Evolutionary conservation across 1,140 invertebrate species (phyloP).

Genomic region (Dendrolimus kikuchii): DNA sequence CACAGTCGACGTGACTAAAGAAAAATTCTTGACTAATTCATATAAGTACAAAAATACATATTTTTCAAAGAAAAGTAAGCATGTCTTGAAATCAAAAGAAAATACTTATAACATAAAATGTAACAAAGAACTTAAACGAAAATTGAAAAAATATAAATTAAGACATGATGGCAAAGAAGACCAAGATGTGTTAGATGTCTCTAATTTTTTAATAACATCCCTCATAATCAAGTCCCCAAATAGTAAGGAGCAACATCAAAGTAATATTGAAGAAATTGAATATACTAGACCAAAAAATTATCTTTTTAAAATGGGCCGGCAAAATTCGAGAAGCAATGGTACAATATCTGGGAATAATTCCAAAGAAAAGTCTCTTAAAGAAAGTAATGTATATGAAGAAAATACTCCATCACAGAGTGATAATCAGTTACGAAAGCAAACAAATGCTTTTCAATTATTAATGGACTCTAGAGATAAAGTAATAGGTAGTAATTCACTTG

Average conservation of each 20-base stretch:
- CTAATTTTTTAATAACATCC: constrained; percentile 33
- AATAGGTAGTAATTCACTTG: constrained; percentile 75
- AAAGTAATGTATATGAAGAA: not conserved
- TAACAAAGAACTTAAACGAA: constrained; percentile 41
- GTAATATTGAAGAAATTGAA: constrained; percentile 14
- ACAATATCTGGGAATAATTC: not conserved
- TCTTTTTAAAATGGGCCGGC: constrained; percentile 50
- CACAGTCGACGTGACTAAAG: too few relatives aligned
- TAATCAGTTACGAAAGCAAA: constrained; percentile 34
- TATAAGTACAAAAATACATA: too few relatives aligned
- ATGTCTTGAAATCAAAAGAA: constrained; percentile 39
- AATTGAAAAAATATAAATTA: constrained; percentile 57
- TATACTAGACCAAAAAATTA: constrained; percentile 37
- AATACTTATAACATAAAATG: constrained; percentile 39
- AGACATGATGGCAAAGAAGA: constrained; percentile 54
- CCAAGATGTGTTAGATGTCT: constrained; percentile 53
- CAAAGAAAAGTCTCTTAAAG: not conserved
- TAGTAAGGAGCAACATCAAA: constrained; percentile 14
- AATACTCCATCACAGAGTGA: not conserved
- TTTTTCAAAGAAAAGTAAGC: constrained; percentile 8
- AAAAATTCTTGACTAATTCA: too few relatives aligned
- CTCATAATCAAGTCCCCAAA: constrained; percentile 48
- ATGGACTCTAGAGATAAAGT: constrained; percentile 76
- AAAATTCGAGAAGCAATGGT: constrained; percentile 2
- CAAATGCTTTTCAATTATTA: constrained; percentile 75